These are phyloP conservation scores for Lethrus apterus DNA, from an alignment of 1,140 invertebrate species.

Conservation along the genomic window DNA sequence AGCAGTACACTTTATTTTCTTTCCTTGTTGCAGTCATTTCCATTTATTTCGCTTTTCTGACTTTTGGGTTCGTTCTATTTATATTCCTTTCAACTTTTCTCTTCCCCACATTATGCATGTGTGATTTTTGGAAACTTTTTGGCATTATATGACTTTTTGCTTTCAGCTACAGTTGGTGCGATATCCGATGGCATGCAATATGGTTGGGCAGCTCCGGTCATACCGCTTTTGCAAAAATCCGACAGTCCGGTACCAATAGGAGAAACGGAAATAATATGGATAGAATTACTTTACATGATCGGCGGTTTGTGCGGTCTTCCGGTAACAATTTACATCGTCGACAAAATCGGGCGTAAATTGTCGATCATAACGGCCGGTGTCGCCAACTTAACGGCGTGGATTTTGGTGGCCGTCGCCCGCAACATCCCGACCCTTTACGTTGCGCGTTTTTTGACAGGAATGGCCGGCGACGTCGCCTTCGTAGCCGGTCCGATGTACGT, in stretches of 20 bases:
- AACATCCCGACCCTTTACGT: conserved; percentile 42
- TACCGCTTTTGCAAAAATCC: conserved; percentile 13
- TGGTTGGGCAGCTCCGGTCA: conserved; percentile 23
- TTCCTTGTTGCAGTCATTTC: no score
- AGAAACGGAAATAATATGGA: conserved; percentile 45
- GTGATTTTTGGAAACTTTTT: no score
- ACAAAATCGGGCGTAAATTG: conserved; percentile 55
- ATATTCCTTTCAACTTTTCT: no score
- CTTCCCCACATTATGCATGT: no score
- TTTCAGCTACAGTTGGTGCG: conserved; percentile 27
- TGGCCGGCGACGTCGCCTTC: conserved; percentile 35
- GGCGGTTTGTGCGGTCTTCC: conserved; percentile 52
- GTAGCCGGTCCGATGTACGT: conserved; percentile 35
- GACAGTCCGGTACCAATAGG: conserved; percentile 14
- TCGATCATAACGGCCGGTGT: conserved; percentile 48
- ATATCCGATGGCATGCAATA: conserved; percentile 31
- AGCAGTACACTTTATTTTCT: no score
- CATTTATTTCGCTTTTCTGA: no score
- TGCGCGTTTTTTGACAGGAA: conserved; percentile 39
- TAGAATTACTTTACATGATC: conserved; percentile 51
- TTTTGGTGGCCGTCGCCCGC: conserved; percentile 44
- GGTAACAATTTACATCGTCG: conserved; percentile 45
- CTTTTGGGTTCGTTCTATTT: no score
- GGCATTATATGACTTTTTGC: conserved; percentile 4
- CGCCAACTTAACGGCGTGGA: conserved; percentile 56